Evolutionary conservation across 2,797 vertebrate species (phyloP), one percentile per base, ranked within the genome.

Genomic region (Brotula barbata): DNA sequence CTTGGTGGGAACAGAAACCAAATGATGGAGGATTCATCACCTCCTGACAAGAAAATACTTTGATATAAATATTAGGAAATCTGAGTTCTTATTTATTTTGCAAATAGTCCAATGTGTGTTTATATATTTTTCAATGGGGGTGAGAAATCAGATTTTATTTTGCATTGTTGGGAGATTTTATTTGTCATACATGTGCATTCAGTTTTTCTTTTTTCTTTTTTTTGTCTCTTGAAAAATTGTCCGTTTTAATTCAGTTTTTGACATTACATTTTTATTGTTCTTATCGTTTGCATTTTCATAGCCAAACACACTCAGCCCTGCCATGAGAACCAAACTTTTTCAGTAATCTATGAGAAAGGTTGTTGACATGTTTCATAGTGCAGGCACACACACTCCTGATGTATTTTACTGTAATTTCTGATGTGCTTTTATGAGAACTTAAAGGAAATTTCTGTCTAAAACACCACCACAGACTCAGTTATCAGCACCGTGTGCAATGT

Each of bases 81-180:
- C 62, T 43, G 68, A 83, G 52, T 82, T 75, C 86, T 77, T 93
- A 93, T 94, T 94, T 94, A 94, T 94, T 93, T 87, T 87, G 81
- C 73, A 57, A 83, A 81, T 84, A 84, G 80, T 85, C 90, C 73
- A 81, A 87, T 85, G 75, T 89, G 83, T 90, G 81, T 87, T 58
- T 49, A 58, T 70, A 21, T 71, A 68, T 58, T 21, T 71, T 60
- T 71, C 56, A 40, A 44, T 2, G 45, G 41, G 25, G 34, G 15
- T 9, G 42, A 36, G 33, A 69, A 58, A 47, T 72, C 37, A 55
- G 44, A 60, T 72, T 52, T 73, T 65, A 33, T 57, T 68, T 82
- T 52, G 78, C 57, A 72, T 67, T 28, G 21, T 71, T 68, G 46
- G 68, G 59, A 60, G 64, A 65, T 82, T 80, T 84, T 71, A 69